Evolutionary conservation across 23 tunicate genomes (phyloP).

Genomic region (Ciona savignyi): DNA sequence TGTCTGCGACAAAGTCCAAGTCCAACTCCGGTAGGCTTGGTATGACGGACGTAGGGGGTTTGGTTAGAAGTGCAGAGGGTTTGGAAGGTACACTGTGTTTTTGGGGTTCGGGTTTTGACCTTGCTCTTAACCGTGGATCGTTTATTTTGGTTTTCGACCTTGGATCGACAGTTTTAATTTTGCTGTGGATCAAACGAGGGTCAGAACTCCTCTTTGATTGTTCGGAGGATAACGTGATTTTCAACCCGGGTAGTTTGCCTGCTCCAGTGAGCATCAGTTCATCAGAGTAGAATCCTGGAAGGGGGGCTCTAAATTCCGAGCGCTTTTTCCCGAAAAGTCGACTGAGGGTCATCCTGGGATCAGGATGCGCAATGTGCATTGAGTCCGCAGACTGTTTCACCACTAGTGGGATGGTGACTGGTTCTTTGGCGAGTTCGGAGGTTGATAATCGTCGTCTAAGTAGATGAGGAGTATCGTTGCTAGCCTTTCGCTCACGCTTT

Average conservation of each 20-base stretch:
- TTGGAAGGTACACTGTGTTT: slow-evolving; percentile 41
- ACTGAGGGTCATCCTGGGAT: slow-evolving; percentile 73
- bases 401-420: slow-evolving; percentile 64
- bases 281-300: slow-evolving; percentile 46
- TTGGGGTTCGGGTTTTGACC: slow-evolving; percentile 15
- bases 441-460: slow-evolving; percentile 58
- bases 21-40: slow-evolving; percentile 83
- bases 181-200: slow-evolving; percentile 23
- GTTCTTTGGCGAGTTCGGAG: slow-evolving; percentile 71
- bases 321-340: slow-evolving; percentile 53
- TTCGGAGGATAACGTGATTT: slow-evolving; percentile 56
- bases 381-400: slow-evolving; percentile 57
- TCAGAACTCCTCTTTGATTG: slow-evolving; percentile 33
- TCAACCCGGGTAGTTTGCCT: slow-evolving; percentile 47
- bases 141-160: slow-evolving; percentile 48
- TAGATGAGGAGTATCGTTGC: slow-evolving; percentile 8
- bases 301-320: slow-evolving; percentile 23
- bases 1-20: slow-evolving; percentile 43
- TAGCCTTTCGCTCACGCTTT: not conserved
- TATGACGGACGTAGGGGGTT: slow-evolving; percentile 54
- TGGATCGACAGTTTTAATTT: slow-evolving; percentile 15
- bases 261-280: slow-evolving; percentile 54
- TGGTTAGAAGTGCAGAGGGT: slow-evolving; percentile 65
- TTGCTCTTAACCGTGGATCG: slow-evolving; percentile 59
- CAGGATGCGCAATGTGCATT: slow-evolving; percentile 59